phyloP scores from a whole-genome alignment of 2,113 vertebrate genomes.

The Mesoclemmys tuberculata region DNA sequence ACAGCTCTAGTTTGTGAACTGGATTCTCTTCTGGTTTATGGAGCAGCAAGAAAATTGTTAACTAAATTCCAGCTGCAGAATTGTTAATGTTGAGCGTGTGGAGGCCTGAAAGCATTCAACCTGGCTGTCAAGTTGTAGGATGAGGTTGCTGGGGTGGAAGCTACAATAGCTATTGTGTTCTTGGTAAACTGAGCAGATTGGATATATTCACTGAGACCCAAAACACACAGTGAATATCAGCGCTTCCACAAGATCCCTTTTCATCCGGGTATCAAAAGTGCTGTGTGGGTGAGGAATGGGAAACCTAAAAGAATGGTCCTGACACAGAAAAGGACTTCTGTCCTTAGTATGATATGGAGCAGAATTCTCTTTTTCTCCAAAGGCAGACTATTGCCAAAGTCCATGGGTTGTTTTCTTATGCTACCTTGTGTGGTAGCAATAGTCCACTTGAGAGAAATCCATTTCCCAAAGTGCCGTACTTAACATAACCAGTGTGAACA shows the following conservation, averaged over 20 bases:
- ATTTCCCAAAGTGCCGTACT: too few species aligned
- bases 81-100: neutral
- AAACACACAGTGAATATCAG: neutral
- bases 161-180: neutral
- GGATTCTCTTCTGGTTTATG: neutral
- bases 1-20: rapidly evolving
- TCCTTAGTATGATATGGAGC: neutral
- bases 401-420: too few species aligned
- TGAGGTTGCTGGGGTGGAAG: neutral
- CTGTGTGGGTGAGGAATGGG: neutral
- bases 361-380: neutral
- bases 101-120: neutral
- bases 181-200: neutral
- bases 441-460: neutral
- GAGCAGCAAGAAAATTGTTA: neutral
- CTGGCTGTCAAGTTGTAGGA: rapidly evolving
- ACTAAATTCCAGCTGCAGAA: neutral
- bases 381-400: neutral
- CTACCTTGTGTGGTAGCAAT: too few species aligned
- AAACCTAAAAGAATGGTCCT: neutral
- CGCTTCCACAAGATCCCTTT: neutral
- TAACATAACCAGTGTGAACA: neutral
- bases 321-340: neutral
- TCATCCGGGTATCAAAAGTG: neutral
- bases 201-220: neutral